Conservation (phyloP, 1,140 invertebrate species). For the Uloborus diversus region DNA sequence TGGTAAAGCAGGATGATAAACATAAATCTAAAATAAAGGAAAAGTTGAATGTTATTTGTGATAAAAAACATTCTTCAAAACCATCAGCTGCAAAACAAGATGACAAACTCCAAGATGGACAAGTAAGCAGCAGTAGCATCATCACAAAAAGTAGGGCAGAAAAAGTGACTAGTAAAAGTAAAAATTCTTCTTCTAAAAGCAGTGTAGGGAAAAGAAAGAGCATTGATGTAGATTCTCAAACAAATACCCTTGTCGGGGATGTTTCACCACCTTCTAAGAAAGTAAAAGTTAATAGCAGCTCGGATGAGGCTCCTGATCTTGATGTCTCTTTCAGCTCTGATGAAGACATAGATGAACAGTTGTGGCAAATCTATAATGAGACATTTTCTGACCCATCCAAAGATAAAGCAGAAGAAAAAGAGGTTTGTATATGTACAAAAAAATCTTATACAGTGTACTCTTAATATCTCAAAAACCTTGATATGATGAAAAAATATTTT, state of each 20-base stretch:
- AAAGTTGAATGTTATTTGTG: too few species aligned
- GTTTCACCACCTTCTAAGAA: neutral
- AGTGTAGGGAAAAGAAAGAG: neutral
- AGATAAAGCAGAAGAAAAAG: slow-evolving; percentile 15
- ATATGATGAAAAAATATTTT: too few species aligned
- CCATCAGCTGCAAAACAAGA: too few species aligned
- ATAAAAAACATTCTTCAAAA: too few species aligned
- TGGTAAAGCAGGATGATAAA: neutral
- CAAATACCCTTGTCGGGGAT: neutral
- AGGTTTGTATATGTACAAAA: too few species aligned
- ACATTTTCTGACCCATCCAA: slow-evolving; percentile 59
- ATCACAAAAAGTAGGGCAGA: neutral
- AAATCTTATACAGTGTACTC: too few species aligned
- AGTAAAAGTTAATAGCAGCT: neutral
- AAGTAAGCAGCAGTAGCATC: slow-evolving; percentile 28
- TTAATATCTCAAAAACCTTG: too few species aligned
- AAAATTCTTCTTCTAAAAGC: neutral
- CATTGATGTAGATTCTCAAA: too few species aligned
- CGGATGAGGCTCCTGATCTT: neutral
- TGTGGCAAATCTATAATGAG: slow-evolving; percentile 77
- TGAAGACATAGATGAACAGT: slow-evolving; percentile 75
- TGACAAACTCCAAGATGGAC: slow-evolving; percentile 25
- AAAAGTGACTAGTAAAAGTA: too few species aligned
- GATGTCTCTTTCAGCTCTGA: slow-evolving; percentile 62
- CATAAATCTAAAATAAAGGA: neutral